Base-by-base conservation (phyloP, 2,888 invertebrate genomes). In the Ichneumon xanthorius region DNA sequence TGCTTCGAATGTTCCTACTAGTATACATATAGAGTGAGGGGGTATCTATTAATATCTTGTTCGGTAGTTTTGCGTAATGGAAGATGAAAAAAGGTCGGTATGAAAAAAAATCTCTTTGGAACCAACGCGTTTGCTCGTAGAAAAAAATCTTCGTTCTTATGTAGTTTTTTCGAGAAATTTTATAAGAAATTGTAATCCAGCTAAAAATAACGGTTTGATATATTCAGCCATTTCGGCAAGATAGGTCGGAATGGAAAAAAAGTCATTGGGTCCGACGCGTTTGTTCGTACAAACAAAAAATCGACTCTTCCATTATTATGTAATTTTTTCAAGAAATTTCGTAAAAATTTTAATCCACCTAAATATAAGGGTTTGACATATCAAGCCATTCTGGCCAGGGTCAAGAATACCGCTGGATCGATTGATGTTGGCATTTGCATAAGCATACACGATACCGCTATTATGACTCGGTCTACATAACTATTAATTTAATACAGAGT, bases 361-460 rank as follows among this genome's bases (percentile, higher is more conserved):
- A 67, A 70, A 83, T 40, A 79, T 70, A 73, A 61, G 68, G 33
- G 40, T 72, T 58, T 67, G 22, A 58, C 22, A 63, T 76, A 68
- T 80, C 78, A 40, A 63, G 40, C 22, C 45, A 86, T 81, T 67
- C 72, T 80, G 81, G 84, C 85, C 83, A 87, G 84, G 87, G 87
- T 87, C 85, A 84, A 76, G 85, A 78, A 83, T 77, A 79, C 30
- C 22, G 48, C 26, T 22, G 70, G 65, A 85, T 86, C 86, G 86
- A 86, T 86, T 68, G 30, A 53, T 80, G 79, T 58, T 78, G 77
- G 58, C 76, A 83, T 84, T 86, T 85, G 65, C 86, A 85, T 84
- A 82, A 58, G 80, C 80, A 78, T 80, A 53, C 75, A 80, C 75
- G 78, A 76, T 65, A 79, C 40, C 26, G 22, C 48, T 67, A 78